A percentile compares a stretch with the other conserved stretches of the same genome.
Evolutionary conservation across 2,888 invertebrate genomes (phyloP).

Genomic region (Pycnomerus fuliginosus): DNA sequence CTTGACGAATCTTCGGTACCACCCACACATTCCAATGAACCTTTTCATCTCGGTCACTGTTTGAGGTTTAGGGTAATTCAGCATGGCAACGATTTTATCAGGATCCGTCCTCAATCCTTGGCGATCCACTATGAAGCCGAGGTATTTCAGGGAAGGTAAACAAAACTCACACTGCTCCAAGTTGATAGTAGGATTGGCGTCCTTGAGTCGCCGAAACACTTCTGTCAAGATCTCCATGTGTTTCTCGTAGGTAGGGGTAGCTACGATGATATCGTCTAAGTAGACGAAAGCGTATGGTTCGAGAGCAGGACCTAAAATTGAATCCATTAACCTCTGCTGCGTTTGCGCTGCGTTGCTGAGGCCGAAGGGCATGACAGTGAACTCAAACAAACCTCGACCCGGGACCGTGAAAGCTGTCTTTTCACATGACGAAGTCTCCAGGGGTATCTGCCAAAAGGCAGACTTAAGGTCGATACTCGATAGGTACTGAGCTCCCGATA

Average conservation of each 20-base stretch:
- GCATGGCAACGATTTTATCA: constrained; percentile 1
- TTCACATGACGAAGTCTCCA: constrained; percentile 26
- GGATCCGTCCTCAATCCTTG: neutral
- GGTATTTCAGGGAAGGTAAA: neutral
- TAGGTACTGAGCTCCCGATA: constrained; percentile 26
- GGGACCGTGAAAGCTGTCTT: constrained; percentile 40
- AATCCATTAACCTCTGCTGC: constrained; percentile 17
- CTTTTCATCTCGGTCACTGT: neutral
- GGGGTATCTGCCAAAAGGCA: constrained; percentile 35
- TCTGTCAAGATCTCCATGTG: constrained; percentile 1
- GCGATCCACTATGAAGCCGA: neutral
- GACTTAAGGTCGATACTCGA: constrained; percentile 29
- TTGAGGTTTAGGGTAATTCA: neutral
- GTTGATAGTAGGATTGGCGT: neutral
- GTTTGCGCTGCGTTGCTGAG: constrained; percentile 11
- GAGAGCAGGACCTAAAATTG: constrained; percentile 17
- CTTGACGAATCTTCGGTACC: constrained; percentile 1
- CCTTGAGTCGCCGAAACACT: neutral
- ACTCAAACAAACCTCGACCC: constrained; percentile 36
- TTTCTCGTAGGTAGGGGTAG: constrained; percentile 20
- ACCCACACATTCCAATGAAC: neutral
- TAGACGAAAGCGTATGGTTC: constrained; percentile 22
- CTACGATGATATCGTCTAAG: constrained; percentile 35
- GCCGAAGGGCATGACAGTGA: constrained; percentile 24
- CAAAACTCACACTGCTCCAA: too few relatives aligned